Evolutionary conservation across 1,140 invertebrate species (phyloP), one percentile per base, ranked within the genome.

Genomic region (Campoletis sonorensis): DNA sequence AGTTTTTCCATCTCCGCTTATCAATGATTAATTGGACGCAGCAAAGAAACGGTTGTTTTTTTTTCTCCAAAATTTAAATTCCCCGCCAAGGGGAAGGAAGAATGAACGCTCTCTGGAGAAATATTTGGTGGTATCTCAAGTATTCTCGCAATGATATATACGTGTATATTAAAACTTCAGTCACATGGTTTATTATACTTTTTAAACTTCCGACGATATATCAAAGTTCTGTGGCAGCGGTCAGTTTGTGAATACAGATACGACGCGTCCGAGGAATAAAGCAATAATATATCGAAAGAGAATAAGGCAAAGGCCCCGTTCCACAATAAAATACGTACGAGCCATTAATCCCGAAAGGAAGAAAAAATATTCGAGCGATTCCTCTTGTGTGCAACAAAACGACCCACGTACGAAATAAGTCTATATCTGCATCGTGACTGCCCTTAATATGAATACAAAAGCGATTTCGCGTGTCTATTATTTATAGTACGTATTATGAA

Each of bases 331-430:
- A 91, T 91, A 91, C 88, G 88, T 92, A 87, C 91, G 83, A 91
- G 88, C 91, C 91, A 92, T 92, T 92, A 92, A 92, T 92, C 88
- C 90, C 90, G 89, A 92, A 92, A 91, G 88, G 89, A 89, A 91
- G 86, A 86, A 91, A 92, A 92, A 91, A 45, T 91, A 92, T 92
- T 91, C 90, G 79, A 79, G 79, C 58, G 40, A 76, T 76, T 54
- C 51, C 71, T 80, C 45, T 75, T 61, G 86, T 45, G 54, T 85
- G 81, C 85, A 71, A 82, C 83, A 89, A 88, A 91, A 90, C 87
- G 89, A 90, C 88, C 88, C 23, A 64, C 88, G 86, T 81, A 75
- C 40, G 15, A 75, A 27, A 58, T 83, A 83, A 76, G 54, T 58
- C 18, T 58, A 83, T 85, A 80, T 80, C 33, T 70, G 81, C 78